phyloP scores from a whole-genome alignment of 1,140 invertebrate species.

The Vanessa atalanta region DNA sequence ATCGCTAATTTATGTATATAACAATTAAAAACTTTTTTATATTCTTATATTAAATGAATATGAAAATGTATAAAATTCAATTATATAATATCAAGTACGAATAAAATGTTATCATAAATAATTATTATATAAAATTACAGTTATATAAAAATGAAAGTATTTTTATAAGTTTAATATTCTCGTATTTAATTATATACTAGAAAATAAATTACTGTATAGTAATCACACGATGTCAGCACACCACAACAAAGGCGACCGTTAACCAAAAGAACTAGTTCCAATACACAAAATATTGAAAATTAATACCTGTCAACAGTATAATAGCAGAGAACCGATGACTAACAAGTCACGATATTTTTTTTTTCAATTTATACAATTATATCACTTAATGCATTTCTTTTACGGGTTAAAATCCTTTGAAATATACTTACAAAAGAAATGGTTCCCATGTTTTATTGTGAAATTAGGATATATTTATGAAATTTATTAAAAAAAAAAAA shows the following conservation, averaged over 20 bases:
- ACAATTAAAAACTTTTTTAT: too few species aligned
- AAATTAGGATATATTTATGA: not conserved
- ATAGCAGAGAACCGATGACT: constrained; percentile 22
- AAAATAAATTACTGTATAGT: not conserved
- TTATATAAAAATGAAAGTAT: not conserved
- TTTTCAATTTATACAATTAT: not conserved
- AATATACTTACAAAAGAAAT: constrained; percentile 1
- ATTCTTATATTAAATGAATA: too few species aligned
- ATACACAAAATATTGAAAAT: constrained; percentile 47
- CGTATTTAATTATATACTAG: not conserved
- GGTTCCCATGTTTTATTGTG: not conserved
- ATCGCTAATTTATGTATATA: too few species aligned
- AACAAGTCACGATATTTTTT: constrained; percentile 27
- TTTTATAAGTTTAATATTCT: not conserved
- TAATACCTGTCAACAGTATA: constrained; percentile 45
- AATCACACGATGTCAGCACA: constrained; percentile 25
- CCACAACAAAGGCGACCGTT: constrained; percentile 17
- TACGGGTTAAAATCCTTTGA: constrained; percentile 3
- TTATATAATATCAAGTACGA: too few species aligned
- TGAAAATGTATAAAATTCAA: too few species aligned
- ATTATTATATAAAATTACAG: not conserved
- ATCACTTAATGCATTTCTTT: not conserved
- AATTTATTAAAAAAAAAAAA: too few species aligned
- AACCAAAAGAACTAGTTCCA: constrained; percentile 31
- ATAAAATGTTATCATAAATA: too few species aligned